Conservation (phyloP, 2,888 invertebrate genomes). For the Eristalinus sepulchralis region DNA sequence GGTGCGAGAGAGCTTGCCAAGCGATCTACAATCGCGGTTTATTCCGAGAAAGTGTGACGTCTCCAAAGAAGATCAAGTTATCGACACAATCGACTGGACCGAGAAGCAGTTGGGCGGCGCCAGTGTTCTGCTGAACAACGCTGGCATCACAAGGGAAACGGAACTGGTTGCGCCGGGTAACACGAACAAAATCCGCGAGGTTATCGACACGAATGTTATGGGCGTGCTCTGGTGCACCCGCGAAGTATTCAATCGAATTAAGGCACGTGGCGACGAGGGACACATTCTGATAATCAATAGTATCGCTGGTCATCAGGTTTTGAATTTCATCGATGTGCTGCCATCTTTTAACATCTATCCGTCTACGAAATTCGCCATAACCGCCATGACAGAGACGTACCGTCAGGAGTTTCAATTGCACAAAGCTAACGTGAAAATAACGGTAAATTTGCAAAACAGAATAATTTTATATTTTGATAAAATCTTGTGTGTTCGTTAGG, state of each 20-base stretch:
- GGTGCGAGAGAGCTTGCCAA: conserved; percentile 74
- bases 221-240: conserved; percentile 82
- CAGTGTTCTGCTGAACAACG: conserved; percentile 84
- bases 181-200: conserved; percentile 77
- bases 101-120: conserved; percentile 82
- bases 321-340: conserved; percentile 78
- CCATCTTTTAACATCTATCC: conserved; percentile 80
- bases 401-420: conserved; percentile 80
- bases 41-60: conserved; percentile 82
- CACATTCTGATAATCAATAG: conserved; percentile 82
- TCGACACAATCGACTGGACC: conserved; percentile 82
- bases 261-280: conserved; percentile 80
- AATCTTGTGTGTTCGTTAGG: conserved; percentile 65
- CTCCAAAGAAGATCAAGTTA: conserved; percentile 83
- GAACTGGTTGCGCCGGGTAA: conserved; percentile 77
- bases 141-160: conserved; percentile 79
- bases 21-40: conserved; percentile 76
- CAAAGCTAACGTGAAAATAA: conserved; percentile 77
- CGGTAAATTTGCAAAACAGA: conserved; percentile 71
- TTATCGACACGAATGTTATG: conserved; percentile 82
- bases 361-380: conserved; percentile 80
- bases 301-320: conserved; percentile 78
- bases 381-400: conserved; percentile 79
- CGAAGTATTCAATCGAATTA: conserved; percentile 82
- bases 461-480: neutral